Conservation (phyloP, 2,888 invertebrate genomes). For the Idaea dimidiata region DNA sequence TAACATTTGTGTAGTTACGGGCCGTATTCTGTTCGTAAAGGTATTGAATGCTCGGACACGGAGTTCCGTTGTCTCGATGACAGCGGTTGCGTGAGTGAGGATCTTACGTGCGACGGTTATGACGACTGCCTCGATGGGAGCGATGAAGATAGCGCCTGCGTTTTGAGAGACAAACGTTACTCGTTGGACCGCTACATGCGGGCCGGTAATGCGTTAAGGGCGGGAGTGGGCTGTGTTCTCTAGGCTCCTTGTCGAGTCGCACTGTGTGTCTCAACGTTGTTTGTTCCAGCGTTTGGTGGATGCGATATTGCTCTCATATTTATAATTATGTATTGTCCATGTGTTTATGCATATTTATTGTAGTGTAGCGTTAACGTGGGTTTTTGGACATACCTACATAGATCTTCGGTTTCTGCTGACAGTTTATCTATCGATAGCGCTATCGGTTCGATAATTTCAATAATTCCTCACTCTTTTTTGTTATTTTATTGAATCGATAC, state of each 20-base stretch:
- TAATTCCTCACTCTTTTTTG: too few relatives aligned
- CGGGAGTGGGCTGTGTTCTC: conserved; percentile 32
- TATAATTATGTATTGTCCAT: not conserved
- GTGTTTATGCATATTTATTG: conserved; percentile 1
- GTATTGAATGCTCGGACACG: conserved; percentile 62
- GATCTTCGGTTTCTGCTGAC: too few relatives aligned
- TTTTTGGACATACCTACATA: not conserved
- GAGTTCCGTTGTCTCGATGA: conserved; percentile 80
- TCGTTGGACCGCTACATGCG: conserved; percentile 28
- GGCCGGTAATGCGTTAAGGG: conserved; percentile 38
- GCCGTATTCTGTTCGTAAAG: conserved; percentile 49
- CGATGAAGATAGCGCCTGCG: conserved; percentile 81
- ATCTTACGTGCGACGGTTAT: conserved; percentile 80
- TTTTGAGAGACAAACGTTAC: conserved; percentile 67
- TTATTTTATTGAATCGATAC: too few relatives aligned
- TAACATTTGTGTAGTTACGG: conserved; percentile 24
- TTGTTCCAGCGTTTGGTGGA: conserved; percentile 24
- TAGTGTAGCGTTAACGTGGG: not conserved
- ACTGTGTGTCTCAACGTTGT: conserved; percentile 10
- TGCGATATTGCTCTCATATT: conserved; percentile 7
- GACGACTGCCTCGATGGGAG: conserved; percentile 83
- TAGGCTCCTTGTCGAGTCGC: not conserved
- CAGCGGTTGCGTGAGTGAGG: conserved; percentile 81
- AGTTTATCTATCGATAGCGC: too few relatives aligned
- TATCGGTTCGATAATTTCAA: too few relatives aligned